phyloP scores from a whole-genome alignment of 2,113 vertebrate genomes.

The Uropsilus gracilis region DNA sequence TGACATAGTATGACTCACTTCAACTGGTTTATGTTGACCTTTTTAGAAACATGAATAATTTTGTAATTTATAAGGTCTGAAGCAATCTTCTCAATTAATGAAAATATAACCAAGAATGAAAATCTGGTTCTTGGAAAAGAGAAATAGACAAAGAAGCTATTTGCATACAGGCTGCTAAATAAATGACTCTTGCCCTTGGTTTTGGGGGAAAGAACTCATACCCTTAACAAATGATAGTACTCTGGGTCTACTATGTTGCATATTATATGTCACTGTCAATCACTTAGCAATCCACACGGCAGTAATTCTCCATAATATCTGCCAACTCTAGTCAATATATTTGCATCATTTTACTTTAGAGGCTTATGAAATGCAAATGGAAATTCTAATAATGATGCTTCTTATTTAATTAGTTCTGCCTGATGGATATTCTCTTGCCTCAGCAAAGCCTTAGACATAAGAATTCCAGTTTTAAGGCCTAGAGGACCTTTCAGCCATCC shows the following conservation, averaged over 20 bases:
- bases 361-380: constrained; percentile 74
- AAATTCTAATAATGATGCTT: constrained; percentile 12
- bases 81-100: not conserved
- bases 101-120: constrained; percentile 28
- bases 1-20: not conserved
- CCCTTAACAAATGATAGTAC: constrained; percentile 39
- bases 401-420: constrained; percentile 76
- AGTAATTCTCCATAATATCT: constrained; percentile 72
- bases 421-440: constrained; percentile 46
- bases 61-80: not conserved
- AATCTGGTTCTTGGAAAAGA: not conserved
- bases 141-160: not conserved
- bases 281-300: constrained; percentile 49
- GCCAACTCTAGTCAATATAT: constrained; percentile 62
- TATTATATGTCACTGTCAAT: constrained; percentile 57
- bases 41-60: not conserved
- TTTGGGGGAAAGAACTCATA: constrained; percentile 21
- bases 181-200: not conserved
- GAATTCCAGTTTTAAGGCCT: not conserved
- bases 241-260: constrained; percentile 33
- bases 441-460: not conserved
- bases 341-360: constrained; percentile 67
- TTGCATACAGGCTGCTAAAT: not conserved
- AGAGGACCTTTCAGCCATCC: constrained; percentile 2
- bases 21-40: not conserved